Base-by-base conservation (phyloP, 2,797 vertebrate species). In the Crocodylus rhombifer region DNA sequence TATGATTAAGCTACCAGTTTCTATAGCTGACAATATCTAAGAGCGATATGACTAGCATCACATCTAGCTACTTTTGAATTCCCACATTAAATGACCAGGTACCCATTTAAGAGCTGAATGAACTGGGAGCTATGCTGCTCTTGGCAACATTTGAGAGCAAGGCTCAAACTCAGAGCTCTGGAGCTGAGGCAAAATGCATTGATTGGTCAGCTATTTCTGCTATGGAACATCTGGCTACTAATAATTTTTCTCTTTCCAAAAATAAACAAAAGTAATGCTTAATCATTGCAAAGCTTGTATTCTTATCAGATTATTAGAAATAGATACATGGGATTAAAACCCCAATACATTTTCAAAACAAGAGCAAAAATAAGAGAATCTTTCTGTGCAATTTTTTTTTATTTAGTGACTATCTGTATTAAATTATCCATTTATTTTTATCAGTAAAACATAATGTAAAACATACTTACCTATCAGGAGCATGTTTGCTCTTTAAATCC, bases 401-500 rank as follows among this genome's bases (percentile, higher is more conserved):
- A 65, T 76, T 89, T 87, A 86, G 10, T 89, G 71, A 81, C 57
- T 0, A 84, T 73, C 60, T 82, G 61, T 89, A 82, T 85, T 92
- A 92, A 92, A 89, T 89, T 81, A 92, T 71, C 82, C 74, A 79
- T 89, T 82, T 88, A 82, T 85, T 89, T 87, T 91, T 2, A 79
- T 84, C 80, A 78, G 10, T 20, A 80, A 91, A 62, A 28, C 26
- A 63, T 18, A 74, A 79, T 62, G 28, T 79, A 82, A 62, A 77
- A 80, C 89, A 82, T 86, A 30, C 2, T 3, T 75, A 81, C 10
- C n/a, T 60, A 90, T 93, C 21, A 69, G 73, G 78, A 88, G 8
- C 1, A 76, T 36, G 83, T 87, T 65, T 17, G 1, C 15, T 79
- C 42, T 13, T 7, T 76, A 61, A 71, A 33, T 56, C 84, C 84